These are phyloP conservation scores for Lethrus apterus DNA, from an alignment of 1,140 invertebrate species.

Conservation along the genomic window DNA sequence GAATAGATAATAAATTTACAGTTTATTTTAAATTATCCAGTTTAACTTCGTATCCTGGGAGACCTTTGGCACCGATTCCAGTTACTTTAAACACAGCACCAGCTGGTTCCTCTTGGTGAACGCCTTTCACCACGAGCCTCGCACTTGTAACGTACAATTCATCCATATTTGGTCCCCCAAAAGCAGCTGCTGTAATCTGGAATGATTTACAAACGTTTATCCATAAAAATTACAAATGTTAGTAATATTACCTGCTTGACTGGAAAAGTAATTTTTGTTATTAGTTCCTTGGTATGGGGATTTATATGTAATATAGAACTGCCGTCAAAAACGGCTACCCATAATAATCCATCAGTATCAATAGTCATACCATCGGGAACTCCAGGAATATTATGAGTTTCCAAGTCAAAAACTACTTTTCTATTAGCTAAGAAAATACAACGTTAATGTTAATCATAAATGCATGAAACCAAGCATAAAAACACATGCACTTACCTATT, in stretches of 20 bases:
- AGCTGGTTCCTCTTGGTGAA: conserved; percentile 47
- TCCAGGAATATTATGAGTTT: conserved; percentile 32
- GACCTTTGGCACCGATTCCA: conserved; percentile 54
- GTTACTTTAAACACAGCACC: conserved; percentile 65
- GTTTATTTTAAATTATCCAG: conserved; percentile 17
- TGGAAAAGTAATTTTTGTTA: conserved; percentile 13
- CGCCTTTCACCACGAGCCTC: conserved; percentile 42
- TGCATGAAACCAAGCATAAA: background rate
- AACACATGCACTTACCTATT: conserved; percentile 49
- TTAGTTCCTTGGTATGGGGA: conserved; percentile 32
- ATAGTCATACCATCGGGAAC: conserved; percentile 63
- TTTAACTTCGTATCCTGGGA: conserved; percentile 13
- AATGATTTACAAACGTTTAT: background rate
- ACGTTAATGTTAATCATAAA: background rate
- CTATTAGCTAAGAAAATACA: conserved; percentile 24
- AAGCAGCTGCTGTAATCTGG: conserved; percentile 63
- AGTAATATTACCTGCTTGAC: conserved; percentile 14
- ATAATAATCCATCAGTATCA: conserved; percentile 54
- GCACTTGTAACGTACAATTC: conserved; percentile 69
- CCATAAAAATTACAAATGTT: background rate
- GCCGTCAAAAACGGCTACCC: conserved; percentile 51
- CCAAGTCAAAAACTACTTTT: conserved; percentile 25
- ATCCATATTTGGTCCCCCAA: conserved; percentile 66
- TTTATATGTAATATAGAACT: conserved; percentile 27
- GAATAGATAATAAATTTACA: conserved; percentile 1